Percentiles rank a stretch among this genome's conserved stretches.
Evolutionary conservation across 2,888 invertebrate species (phyloP).

Genomic region (Notodonta dromedarius): DNA sequence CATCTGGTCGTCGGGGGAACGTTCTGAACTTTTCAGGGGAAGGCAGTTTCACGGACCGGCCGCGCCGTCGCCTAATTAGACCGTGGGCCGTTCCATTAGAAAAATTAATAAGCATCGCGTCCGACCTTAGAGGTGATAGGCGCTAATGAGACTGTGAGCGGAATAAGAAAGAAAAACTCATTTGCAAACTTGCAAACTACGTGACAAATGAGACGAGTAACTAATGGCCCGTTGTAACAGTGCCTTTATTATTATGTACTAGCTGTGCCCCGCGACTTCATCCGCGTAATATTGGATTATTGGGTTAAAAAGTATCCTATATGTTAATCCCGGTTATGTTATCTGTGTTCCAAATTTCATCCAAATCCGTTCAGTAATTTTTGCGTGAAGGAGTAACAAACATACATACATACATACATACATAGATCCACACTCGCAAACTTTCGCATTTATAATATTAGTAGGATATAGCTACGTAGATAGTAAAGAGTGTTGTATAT

Average conservation of each 20-base stretch:
- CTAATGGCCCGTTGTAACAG: constrained; percentile 20
- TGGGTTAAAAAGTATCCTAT: too few species aligned
- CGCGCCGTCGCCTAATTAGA: constrained; percentile 58
- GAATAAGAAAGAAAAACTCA: constrained; percentile 44
- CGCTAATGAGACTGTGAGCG: constrained; percentile 45
- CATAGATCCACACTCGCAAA: too few species aligned
- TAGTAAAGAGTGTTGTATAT: too few species aligned
- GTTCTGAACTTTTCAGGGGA: constrained; percentile 64
- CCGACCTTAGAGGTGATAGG: constrained; percentile 35
- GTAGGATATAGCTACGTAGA: constrained; percentile 19
- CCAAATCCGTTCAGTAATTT: too few species aligned
- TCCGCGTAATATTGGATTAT: too few species aligned
- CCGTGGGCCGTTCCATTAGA: constrained; percentile 58
- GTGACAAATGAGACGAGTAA: constrained; percentile 42
- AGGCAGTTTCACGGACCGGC: constrained; percentile 53
- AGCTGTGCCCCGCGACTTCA: too few species aligned
- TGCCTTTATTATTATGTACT: constrained; percentile 10
- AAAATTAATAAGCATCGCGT: constrained; percentile 64
- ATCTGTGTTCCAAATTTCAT: too few species aligned
- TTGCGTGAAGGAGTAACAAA: too few species aligned
- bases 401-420: too few species aligned
- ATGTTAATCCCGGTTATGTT: too few species aligned
- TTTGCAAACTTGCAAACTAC: constrained; percentile 44
- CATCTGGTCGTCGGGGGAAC: constrained; percentile 58
- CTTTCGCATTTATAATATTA: too few species aligned